phyloP scores from a whole-genome alignment of 1,140 invertebrate genomes.

The Drosophila dunni region DNA sequence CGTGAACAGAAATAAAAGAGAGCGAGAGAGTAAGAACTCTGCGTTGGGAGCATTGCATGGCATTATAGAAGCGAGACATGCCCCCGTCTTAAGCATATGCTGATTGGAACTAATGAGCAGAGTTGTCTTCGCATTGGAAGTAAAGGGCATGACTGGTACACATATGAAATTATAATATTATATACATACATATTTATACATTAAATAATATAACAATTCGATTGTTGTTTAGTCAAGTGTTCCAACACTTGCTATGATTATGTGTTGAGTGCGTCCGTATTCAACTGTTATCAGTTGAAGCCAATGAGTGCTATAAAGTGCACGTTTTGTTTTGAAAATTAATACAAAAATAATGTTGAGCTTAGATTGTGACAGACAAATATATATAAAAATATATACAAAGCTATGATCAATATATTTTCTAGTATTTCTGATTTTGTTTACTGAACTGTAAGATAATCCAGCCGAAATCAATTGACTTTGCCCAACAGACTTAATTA shows the following conservation, averaged over 20 bases:
- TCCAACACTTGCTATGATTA: neutral
- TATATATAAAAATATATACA: no score
- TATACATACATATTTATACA: neutral
- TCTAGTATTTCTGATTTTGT: no score
- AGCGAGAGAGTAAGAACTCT: neutral
- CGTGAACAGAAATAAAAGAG: constrained; percentile 8
- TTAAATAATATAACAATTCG: constrained; percentile 1
- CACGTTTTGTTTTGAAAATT: no score
- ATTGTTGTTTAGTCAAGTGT: constrained; percentile 1
- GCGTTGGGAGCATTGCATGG: constrained; percentile 5
- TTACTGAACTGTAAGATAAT: no score
- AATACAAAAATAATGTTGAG: no score
- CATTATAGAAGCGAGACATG: constrained; percentile 30
- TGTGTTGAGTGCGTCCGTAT: neutral
- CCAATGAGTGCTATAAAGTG: no score
- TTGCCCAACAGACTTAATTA: no score
- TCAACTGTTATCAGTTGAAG: constrained; percentile 18
- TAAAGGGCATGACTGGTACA: constrained; percentile 11
- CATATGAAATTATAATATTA: neutral
- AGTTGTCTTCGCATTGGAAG: constrained; percentile 12
- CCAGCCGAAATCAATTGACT: no score
- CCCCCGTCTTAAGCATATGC: constrained; percentile 18
- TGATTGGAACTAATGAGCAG: constrained; percentile 40
- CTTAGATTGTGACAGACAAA: no score
- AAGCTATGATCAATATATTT: no score